A percentile compares a stretch with the other conserved stretches of the same genome.
phyloP scores from a whole-genome alignment of 2,888 invertebrate genomes.

The Acrocera orbiculus region DNA sequence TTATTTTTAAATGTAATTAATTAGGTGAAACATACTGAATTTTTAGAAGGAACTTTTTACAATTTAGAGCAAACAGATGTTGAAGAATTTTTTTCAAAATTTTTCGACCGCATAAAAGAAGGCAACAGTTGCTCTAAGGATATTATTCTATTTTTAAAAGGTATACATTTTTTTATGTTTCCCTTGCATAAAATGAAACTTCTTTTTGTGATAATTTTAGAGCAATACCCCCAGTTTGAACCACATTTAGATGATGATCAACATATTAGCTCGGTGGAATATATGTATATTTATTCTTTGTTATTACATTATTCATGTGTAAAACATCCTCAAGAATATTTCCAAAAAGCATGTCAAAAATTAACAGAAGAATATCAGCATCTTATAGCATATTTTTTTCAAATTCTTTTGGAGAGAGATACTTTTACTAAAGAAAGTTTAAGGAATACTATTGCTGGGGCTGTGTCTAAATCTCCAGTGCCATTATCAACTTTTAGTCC shows the following conservation, averaged over 20 bases:
- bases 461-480: conserved; percentile 2
- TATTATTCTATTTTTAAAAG: neutral
- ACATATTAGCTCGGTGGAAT: conserved; percentile 18
- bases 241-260: conserved; percentile 17
- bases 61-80: conserved; percentile 24
- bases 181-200: neutral
- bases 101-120: conserved; percentile 9
- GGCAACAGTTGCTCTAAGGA: neutral
- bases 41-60: conserved; percentile 16
- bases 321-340: conserved; percentile 18
- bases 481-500: conserved; percentile 11
- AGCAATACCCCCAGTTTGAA: conserved; percentile 21
- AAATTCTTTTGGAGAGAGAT: conserved; percentile 16
- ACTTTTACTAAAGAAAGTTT: conserved; percentile 17
- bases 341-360: conserved; percentile 23
- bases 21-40: conserved; percentile 20
- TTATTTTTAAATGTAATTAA: neutral
- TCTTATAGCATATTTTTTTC: conserved; percentile 21
- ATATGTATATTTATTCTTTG: conserved; percentile 24
- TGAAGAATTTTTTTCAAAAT: conserved; percentile 20
- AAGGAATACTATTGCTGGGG: conserved; percentile 17
- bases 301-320: conserved; percentile 27
- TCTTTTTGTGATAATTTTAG: conserved; percentile 12
- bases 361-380: conserved; percentile 19
- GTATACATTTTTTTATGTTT: neutral